Base-by-base conservation (phyloP, 2,888 invertebrate species). In the Nebria brevicollis region DNA sequence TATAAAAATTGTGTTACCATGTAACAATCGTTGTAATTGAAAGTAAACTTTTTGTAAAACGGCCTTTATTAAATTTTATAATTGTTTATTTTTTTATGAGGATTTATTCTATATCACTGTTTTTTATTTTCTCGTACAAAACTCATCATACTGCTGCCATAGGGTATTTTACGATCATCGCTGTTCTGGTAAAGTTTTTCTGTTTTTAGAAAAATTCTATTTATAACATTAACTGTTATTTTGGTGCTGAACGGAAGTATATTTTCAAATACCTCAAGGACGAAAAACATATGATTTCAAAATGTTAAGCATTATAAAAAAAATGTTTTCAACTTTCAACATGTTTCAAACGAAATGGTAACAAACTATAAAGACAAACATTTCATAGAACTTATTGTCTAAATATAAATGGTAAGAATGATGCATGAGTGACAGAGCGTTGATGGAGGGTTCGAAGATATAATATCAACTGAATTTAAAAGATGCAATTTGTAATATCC, bases 231-330 rank as follows among this genome's bases (percentile, higher is more conserved):
- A 26, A 70, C 20, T 20, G 13, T 70, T 26, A 25, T 70, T 70
- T 26, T 70, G 70, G 25, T 70, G 25, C 34, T 70, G 34, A 70
- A 70, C 70, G 70, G 70, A 70, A 70, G 70, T 34, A 70, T 25
- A 34, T 20, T 70, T 70, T 70, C 20, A 70, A 34, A 70, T 20
- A 70, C 70, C 15, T 70, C 70, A 70, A 70, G 70, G 70, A 70
- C 70, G 70, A 25, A 70, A 70, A 70, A 70, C 70, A 70, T 25
- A 54, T 54, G 54, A 54, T 54, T 54, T 54, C 54, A 54, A 13
- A 54, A 54, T 54, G 54, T 54, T 54, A 7, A 7, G 54, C 2
- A 54, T 54, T 54, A 54, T 8, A 54, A 54, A 54, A 54, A 54
- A 54, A 54, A 11, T 20, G 20, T 20, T 20, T 20, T 20, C 20